phyloP scores from a whole-genome alignment of 2,888 invertebrate species.

The Terebella lapidaria region DNA sequence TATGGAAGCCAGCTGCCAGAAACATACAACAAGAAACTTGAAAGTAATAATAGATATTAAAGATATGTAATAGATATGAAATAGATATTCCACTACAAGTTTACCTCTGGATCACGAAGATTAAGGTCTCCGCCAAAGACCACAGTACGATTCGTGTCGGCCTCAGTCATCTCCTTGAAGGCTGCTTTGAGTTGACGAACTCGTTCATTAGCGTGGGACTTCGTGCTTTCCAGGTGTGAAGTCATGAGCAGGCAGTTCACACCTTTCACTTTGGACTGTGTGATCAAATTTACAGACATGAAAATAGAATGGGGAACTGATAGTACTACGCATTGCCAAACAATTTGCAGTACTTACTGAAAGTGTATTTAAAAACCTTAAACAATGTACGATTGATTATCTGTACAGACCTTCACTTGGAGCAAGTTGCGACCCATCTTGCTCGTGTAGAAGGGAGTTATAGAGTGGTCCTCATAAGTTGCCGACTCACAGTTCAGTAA shows the following conservation, averaged over 20 bases:
- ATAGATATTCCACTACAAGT: too few species aligned
- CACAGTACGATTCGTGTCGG: conserved; percentile 39
- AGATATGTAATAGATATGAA: too few species aligned
- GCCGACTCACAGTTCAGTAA: conserved; percentile 53
- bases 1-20: neutral
- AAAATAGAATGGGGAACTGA: too few species aligned
- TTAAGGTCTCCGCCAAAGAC: conserved; percentile 63
- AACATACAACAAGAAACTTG: too few species aligned
- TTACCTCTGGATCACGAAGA: conserved; percentile 61
- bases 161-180: conserved; percentile 43
- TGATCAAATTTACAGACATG: too few species aligned
- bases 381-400: too few species aligned
- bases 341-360: too few species aligned
- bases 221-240: conserved; percentile 61
- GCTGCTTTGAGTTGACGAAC: conserved; percentile 53
- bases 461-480: conserved; percentile 48
- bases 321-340: too few species aligned
- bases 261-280: conserved; percentile 35
- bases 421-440: conserved; percentile 58
- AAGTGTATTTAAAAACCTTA: too few species aligned
- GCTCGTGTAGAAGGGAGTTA: conserved; percentile 55
- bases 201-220: conserved; percentile 54
- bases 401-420: conserved; percentile 57
- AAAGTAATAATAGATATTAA: too few species aligned
- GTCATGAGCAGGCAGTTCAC: conserved; percentile 56